These are phyloP conservation scores for Drosophila kikkawai DNA, from an alignment of 1,140 invertebrate genomes.

Conservation along the genomic window DNA sequence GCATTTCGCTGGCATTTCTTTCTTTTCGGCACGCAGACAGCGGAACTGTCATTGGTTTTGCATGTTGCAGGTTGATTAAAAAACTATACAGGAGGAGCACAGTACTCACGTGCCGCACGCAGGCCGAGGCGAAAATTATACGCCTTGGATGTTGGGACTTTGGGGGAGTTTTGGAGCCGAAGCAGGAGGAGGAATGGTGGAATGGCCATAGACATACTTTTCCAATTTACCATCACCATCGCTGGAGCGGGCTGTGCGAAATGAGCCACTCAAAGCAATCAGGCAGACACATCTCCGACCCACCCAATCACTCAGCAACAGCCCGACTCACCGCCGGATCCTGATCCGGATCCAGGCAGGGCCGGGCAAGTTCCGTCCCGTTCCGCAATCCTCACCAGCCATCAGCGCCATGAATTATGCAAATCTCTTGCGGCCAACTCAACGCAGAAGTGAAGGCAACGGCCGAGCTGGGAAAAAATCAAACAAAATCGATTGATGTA, in stretches of 20 bases:
- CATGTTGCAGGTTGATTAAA: constrained; percentile 62
- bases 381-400: constrained; percentile 45
- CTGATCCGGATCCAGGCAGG: constrained; percentile 17
- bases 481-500: constrained; percentile 83
- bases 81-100: constrained; percentile 42
- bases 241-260: constrained; percentile 31
- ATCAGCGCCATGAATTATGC: constrained; percentile 78
- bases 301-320: constrained; percentile 60
- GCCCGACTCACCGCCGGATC: constrained; percentile 8
- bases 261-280: constrained; percentile 69
- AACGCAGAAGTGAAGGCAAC: constrained; percentile 27
- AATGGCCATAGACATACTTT: constrained; percentile 56
- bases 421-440: constrained; percentile 78
- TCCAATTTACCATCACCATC: constrained; percentile 54
- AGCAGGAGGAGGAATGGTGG: neutral
- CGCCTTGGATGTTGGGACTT: constrained; percentile 2
- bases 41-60: constrained; percentile 46
- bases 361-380: constrained; percentile 18
- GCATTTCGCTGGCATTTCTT: constrained; percentile 34
- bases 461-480: constrained; percentile 60
- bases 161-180: too few species aligned
- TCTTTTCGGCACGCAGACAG: constrained; percentile 40
- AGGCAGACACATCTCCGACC: constrained; percentile 44
- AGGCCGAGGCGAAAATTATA: constrained; percentile 38
- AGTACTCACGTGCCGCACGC: constrained; percentile 59